Evolutionary conservation across 2,113 vertebrate genomes (phyloP).

Genomic region (Apteryx owenii): DNA sequence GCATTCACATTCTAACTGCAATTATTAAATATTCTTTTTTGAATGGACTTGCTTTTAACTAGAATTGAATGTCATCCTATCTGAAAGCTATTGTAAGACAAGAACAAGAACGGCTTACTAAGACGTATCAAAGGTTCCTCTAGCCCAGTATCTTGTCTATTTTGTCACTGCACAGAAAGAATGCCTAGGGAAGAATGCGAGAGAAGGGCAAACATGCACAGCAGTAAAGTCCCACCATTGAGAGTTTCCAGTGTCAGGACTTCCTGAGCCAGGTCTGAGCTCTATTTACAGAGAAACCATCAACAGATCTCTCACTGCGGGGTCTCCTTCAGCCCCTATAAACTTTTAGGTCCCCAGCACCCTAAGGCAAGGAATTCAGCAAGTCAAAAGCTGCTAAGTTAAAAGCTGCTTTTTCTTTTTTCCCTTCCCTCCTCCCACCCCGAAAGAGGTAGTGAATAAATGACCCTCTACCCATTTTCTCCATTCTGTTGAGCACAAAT

Average conservation of each 20-base stretch:
- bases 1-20: background rate
- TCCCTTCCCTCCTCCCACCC: too few relatives aligned
- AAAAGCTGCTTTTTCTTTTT: background rate
- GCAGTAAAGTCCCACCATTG: too few relatives aligned
- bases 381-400: background rate
- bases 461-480: background rate
- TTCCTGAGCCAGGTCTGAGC: background rate
- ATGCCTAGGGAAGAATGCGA: background rate
- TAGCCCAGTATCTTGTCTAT: fast-evolving
- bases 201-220: background rate
- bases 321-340: background rate
- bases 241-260: background rate
- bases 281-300: background rate
- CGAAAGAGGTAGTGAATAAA: background rate
- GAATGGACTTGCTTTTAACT: background rate
- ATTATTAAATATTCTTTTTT: too few relatives aligned
- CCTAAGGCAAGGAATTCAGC: fast-evolving
- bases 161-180: background rate
- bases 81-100: background rate
- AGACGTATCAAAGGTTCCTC: background rate
- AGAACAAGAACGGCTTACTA: background rate
- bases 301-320: fast-evolving
- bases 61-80: background rate
- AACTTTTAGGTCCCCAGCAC: fast-evolving
- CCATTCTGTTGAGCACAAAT: background rate